A percentile compares a stretch with the other conserved stretches of the same genome.
These are phyloP conservation scores for Laupala kohalensis DNA, from an alignment of 1,140 invertebrate genomes.

Conservation along the genomic window DNA sequence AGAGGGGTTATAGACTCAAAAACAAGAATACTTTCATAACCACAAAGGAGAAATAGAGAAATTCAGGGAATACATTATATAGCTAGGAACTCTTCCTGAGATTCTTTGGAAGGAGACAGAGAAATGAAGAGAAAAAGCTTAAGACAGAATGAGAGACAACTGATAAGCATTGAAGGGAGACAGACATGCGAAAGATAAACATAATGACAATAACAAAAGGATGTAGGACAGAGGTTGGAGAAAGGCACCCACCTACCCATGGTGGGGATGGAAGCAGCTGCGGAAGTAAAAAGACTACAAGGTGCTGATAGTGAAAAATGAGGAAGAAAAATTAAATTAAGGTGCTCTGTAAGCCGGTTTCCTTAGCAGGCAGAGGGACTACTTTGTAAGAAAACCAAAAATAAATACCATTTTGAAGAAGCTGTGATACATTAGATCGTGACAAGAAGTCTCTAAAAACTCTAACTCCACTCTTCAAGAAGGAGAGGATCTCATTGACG, in stretches of 20 bases:
- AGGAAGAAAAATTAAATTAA: not conserved
- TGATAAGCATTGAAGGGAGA: not conserved
- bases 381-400: too few relatives aligned
- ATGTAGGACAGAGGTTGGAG: not conserved
- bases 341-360: too few relatives aligned
- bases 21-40: too few relatives aligned
- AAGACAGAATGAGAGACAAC: not conserved
- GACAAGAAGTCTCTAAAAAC: constrained; percentile 49
- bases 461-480: constrained; percentile 43
- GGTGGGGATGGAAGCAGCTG: too few relatives aligned
- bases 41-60: not conserved
- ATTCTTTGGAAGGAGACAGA: not conserved
- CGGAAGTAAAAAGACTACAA: not conserved
- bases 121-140: not conserved
- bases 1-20: too few relatives aligned
- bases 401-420: constrained; percentile 39
- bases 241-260: not conserved
- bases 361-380: too few relatives aligned
- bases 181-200: too few relatives aligned
- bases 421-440: constrained; percentile 40
- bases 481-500: constrained; percentile 40
- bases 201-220: too few relatives aligned
- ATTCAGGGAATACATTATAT: not conserved
- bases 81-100: not conserved
- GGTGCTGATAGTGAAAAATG: not conserved